These are phyloP conservation scores for Hucho hucho DNA, from an alignment of 2,113 vertebrate genomes.

Conservation along the genomic window DNA sequence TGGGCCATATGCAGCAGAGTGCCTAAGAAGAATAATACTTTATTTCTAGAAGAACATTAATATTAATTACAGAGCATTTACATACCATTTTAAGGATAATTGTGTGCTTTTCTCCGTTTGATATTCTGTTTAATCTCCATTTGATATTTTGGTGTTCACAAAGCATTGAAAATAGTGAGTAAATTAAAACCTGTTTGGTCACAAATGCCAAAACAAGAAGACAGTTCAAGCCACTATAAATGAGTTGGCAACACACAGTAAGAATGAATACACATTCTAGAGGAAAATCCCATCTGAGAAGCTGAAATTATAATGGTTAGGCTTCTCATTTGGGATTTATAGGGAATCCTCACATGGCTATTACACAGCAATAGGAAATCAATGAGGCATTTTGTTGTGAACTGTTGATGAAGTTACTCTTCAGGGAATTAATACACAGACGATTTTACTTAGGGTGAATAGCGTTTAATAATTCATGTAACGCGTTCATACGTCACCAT, in stretches of 20 bases:
- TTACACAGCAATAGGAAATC: slow-evolving; percentile 40
- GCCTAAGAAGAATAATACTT: neutral
- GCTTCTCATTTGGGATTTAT: slow-evolving; percentile 28
- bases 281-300: neutral
- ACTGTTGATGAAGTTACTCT: slow-evolving; percentile 60
- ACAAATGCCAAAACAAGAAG: too few relatives aligned
- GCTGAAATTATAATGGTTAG: slow-evolving; percentile 27
- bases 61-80: slow-evolving; percentile 5
- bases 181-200: too few relatives aligned
- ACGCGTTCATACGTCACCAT: slow-evolving; percentile 32
- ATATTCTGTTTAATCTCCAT: slow-evolving; percentile 13
- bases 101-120: neutral
- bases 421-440: slow-evolving; percentile 41
- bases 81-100: slow-evolving; percentile 7
- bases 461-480: slow-evolving; percentile 55
- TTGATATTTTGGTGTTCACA: too few relatives aligned
- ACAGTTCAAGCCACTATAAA: too few relatives aligned
- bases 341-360: neutral
- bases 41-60: slow-evolving; percentile 6
- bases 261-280: too few relatives aligned
- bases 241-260: too few relatives aligned
- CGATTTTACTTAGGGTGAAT: slow-evolving; percentile 59
- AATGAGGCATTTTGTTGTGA: slow-evolving; percentile 60
- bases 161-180: too few relatives aligned
- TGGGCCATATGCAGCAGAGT: slow-evolving; percentile 7